Evolutionary conservation across 2,113 vertebrate genomes (phyloP).

Genomic region (Hipposideros armiger): DNA sequence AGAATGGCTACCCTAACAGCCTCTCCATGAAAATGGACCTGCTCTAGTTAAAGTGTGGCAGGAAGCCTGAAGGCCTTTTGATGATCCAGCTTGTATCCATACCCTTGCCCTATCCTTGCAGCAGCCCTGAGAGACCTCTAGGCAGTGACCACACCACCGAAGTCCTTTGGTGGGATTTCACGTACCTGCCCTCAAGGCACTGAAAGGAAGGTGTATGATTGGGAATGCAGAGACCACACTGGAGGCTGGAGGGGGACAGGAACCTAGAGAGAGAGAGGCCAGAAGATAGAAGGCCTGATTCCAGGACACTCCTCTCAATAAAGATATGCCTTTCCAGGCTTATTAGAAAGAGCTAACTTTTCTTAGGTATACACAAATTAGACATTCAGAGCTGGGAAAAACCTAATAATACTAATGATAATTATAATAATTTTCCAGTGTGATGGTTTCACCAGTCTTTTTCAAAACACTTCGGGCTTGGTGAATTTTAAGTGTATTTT

Average conservation of each 20-base stretch:
- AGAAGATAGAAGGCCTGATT: neutral
- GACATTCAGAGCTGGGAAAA: conserved; percentile 42
- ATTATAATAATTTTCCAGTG: neutral
- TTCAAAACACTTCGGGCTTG: neutral
- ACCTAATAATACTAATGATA: neutral
- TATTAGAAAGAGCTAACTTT: neutral
- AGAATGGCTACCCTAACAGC: neutral
- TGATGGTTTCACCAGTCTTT: neutral
- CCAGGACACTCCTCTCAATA: neutral
- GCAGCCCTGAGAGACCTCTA: rapidly evolving
- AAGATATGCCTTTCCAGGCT: neutral
- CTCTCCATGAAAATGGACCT: neutral
- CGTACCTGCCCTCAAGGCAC: neutral
- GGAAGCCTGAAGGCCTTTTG: neutral
- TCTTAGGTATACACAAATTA: neutral
- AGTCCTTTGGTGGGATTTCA: neutral
- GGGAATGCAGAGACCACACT: neutral
- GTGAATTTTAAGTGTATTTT: conserved; percentile 41
- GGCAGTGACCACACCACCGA: rapidly evolving
- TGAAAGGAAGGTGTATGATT: neutral
- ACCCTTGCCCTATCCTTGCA: neutral
- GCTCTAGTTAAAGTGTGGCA: neutral
- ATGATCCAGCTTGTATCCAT: rapidly evolving
- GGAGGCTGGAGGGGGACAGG: no score
- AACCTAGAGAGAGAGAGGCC: neutral